Evolutionary conservation across 2,113 vertebrate species (phyloP), one percentile per base, ranked within the genome.

Genomic region (Lontra canadensis): DNA sequence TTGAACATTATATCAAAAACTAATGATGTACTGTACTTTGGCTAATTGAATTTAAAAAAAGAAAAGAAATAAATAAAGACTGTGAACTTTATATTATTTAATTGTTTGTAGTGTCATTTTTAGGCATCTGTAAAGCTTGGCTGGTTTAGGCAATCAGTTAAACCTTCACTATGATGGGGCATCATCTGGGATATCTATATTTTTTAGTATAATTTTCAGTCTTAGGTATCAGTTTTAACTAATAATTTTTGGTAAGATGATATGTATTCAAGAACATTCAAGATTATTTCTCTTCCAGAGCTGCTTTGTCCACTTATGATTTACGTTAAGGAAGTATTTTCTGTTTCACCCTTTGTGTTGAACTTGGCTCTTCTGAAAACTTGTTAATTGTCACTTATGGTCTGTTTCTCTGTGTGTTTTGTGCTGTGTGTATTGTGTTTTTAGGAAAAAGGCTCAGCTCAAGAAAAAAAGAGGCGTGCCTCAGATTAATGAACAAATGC

Each of bases 371-470:
- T 49, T 88, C 94, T 76, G 95, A 61, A 86, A 94, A 55, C 59
- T 65, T 92, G 34, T 76, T 76, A 94, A 71, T 42, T 92, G 36
- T 34, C 59, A 89, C 44, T 90, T 76, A 90, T 10, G 3, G 57
- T 44, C 20, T 92, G 55, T 83, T 93, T 96, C 52, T 96, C 11
- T 92, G 26, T 96, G 63, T 97, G 52, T 94, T 67, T 90, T 94
- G 18, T 97, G 59, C 96, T 82, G 3, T 69, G 17, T 97, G 26
- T 88, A 17, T 97, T 94, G 7, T 97, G 42, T 73, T 92, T 95
- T 90, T 95, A 99, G 99, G 99, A 99, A 99, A 95, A 99, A 99
- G 98, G 99, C 99, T 92, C 99, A 99, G 42, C 98, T 99, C 59
- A 99, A 99, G 97, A 99, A 99, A 98, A 99, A 99, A 74, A 99